A percentile compares a stretch with the other conserved stretches of the same genome.
These are phyloP conservation scores for Crotalus tigris DNA, from an alignment of 2,113 vertebrate genomes.

Conservation along the genomic window DNA sequence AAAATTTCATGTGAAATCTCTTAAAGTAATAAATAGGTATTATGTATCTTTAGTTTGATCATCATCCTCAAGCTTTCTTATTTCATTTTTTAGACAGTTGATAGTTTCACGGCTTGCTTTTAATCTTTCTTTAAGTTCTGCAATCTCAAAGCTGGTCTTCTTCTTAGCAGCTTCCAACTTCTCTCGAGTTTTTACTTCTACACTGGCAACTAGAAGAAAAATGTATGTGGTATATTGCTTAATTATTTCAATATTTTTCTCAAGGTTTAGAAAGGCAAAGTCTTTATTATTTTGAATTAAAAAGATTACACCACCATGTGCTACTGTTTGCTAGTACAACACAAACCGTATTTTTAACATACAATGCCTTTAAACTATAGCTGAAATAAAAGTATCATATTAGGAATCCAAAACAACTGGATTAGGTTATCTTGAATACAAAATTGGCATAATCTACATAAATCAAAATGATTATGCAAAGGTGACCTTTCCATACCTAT, in stretches of 20 bases:
- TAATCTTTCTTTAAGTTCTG: conserved; percentile 94
- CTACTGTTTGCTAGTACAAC: neutral
- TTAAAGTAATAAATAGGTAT: conserved; percentile 33
- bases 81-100: conserved; percentile 94
- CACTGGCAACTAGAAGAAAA: conserved; percentile 82
- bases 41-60: conserved; percentile 94
- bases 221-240: neutral
- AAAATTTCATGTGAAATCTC: conserved; percentile 23
- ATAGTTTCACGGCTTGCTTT: conserved; percentile 98
- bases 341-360: neutral
- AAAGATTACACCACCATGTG: neutral
- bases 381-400: neutral
- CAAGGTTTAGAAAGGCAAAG: neutral
- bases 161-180: conserved; percentile 94
- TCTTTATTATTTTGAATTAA: neutral
- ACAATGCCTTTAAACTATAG: neutral
- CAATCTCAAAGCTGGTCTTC: conserved; percentile 95
- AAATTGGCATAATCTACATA: neutral
- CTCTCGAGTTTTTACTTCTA: conserved; percentile 92
- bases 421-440: neutral
- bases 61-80: conserved; percentile 94
- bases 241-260: neutral
- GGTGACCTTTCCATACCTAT: neutral
- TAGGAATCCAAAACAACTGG: neutral
- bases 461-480: neutral